Evolutionary conservation across 2,888 invertebrate genomes (phyloP).

Genomic region (Scelioninae gen. 1): DNA sequence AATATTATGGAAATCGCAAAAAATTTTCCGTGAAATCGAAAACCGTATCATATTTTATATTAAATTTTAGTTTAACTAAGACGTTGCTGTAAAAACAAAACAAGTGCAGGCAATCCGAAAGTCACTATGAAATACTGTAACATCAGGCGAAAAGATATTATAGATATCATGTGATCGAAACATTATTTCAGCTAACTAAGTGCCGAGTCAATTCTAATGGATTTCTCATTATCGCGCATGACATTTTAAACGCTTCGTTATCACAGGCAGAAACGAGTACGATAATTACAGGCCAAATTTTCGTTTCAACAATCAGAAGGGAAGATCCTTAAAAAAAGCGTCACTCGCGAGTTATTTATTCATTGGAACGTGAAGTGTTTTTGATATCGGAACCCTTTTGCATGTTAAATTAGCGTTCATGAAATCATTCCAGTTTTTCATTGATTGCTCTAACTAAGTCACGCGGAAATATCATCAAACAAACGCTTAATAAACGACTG

Average conservation of each 20-base stretch:
- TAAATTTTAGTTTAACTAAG: background rate
- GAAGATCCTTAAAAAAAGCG: slow-evolving; percentile 18
- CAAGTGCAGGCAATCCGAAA: slow-evolving; percentile 38
- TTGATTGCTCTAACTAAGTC: too few relatives aligned
- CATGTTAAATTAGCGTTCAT: background rate
- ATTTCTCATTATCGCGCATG: slow-evolving; percentile 44
- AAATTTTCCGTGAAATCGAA: too few relatives aligned
- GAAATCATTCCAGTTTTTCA: background rate
- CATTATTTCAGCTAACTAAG: slow-evolving; percentile 39
- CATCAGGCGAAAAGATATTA: slow-evolving; percentile 16
- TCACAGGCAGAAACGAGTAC: slow-evolving; percentile 34
- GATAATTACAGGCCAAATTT: slow-evolving; percentile 26
- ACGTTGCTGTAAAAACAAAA: background rate
- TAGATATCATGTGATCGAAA: slow-evolving; percentile 38
- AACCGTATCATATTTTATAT: background rate
- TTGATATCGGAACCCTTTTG: too few relatives aligned
- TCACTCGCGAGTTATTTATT: background rate
- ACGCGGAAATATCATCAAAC: too few relatives aligned
- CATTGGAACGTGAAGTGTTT: background rate
- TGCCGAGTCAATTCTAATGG: slow-evolving; percentile 52
- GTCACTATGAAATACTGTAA: slow-evolving; percentile 21
- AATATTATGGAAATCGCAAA: too few relatives aligned
- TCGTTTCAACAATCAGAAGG: slow-evolving; percentile 18
- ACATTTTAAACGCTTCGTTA: slow-evolving; percentile 36
- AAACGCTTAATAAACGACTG: too few relatives aligned